A percentile compares a stretch with the other conserved stretches of the same genome.
Conservation (phyloP, 2,113 vertebrate species). For the Eudyptes chrysolophus region DNA sequence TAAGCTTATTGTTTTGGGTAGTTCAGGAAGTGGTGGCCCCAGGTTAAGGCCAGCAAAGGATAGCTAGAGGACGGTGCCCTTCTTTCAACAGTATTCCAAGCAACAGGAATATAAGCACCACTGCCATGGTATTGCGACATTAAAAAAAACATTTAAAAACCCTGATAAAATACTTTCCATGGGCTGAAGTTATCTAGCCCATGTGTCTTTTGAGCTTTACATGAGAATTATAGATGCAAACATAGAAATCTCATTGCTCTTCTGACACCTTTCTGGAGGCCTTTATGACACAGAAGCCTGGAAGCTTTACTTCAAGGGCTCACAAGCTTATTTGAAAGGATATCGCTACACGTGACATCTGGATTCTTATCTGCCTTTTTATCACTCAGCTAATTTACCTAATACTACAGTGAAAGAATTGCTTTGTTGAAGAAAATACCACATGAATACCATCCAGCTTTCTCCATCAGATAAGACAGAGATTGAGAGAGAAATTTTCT, state of each 20-base stretch:
- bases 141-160: background rate
- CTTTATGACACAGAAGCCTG: background rate
- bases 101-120: background rate
- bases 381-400: slow-evolving; percentile 36
- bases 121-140: background rate
- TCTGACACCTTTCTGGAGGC: background rate
- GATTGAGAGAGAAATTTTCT: background rate
- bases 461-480: background rate
- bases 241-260: background rate
- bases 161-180: background rate
- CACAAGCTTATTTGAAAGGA: background rate
- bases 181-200: background rate
- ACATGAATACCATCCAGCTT: background rate
- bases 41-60: background rate
- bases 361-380: slow-evolving; percentile 13
- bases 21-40: background rate
- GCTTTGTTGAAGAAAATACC: slow-evolving; percentile 15
- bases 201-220: background rate
- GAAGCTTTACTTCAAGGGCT: background rate
- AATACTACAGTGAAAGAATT: background rate
- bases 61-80: background rate
- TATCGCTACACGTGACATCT: background rate
- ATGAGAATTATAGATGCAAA: background rate
- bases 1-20: background rate
- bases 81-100: background rate